These are phyloP conservation scores for Conus ventricosus DNA, from an alignment of 1,140 invertebrate genomes.

Conservation along the genomic window DNA sequence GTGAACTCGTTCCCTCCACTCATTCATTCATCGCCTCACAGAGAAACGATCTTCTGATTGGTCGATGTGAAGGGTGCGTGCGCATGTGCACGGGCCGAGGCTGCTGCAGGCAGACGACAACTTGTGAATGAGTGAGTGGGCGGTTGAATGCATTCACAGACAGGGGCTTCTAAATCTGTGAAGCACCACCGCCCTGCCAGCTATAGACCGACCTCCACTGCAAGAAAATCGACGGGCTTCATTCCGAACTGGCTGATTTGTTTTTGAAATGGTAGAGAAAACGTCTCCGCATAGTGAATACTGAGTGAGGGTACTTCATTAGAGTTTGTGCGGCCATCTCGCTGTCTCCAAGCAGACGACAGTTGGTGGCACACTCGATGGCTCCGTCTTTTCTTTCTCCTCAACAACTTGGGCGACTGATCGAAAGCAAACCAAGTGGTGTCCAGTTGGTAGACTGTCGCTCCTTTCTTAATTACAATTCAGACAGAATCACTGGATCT, in stretches of 20 bases:
- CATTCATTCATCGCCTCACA: slow-evolving; percentile 26
- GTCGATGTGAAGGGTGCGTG: slow-evolving; percentile 18
- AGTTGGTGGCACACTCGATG: not conserved
- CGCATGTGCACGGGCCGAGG: slow-evolving; percentile 13
- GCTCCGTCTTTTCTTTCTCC: slow-evolving; percentile 32
- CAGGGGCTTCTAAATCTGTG: not conserved
- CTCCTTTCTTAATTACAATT: slow-evolving; percentile 45
- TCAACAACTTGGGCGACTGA: slow-evolving; percentile 24
- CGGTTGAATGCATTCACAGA: slow-evolving; percentile 31
- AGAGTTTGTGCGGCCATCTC: not conserved
- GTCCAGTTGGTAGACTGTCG: slow-evolving; percentile 42
- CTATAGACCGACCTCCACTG: not conserved
- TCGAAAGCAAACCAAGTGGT: slow-evolving; percentile 18
- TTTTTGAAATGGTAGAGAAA: not conserved
- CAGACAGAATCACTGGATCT: slow-evolving; percentile 34
- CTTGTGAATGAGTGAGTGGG: slow-evolving; percentile 33
- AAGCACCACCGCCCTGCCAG: not conserved
- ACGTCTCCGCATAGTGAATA: not conserved
- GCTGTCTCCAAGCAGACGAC: not conserved
- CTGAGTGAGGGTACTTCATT: not conserved
- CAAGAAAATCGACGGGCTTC: not conserved
- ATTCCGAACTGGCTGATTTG: not conserved
- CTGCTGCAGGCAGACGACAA: slow-evolving; percentile 29
- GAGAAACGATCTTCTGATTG: slow-evolving; percentile 24
- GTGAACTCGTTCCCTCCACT: slow-evolving; percentile 14